Base-by-base conservation (phyloP, 2,797 vertebrate genomes). In the Aldrovandia affinis region DNA sequence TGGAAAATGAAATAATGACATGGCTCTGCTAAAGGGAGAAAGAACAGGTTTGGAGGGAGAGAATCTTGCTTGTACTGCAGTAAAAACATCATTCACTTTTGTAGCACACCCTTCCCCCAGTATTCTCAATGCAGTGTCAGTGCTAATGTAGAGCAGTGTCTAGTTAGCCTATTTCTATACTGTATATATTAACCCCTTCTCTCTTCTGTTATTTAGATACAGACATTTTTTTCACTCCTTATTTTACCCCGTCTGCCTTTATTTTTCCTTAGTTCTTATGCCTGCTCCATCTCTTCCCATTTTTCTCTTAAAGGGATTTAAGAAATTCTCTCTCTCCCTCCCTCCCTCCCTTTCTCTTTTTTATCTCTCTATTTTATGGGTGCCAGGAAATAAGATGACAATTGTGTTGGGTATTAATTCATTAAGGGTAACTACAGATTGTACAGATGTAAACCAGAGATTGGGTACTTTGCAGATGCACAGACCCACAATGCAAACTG, bases 51-150 rank as follows among this genome's bases (percentile, higher is more conserved):
- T 75, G 22, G 39, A 25, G 39, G 28, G 18, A 81, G 36, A 33
- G 28, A 39, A 61, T 81, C 54, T 39, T 28, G 39, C 0, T 91
- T 92, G 93, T 92, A 94, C 95, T 93, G 95, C 95, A 94, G 94
- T 92, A 91, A 91, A 94, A 94, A n/a, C n/a, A 92, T 90, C 92
- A 93, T 92, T 94, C 89, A 94, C 89, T 92, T 93, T 92, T 47
- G 57, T 57, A 50, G 28, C 73, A 22, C 52, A 47, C 55, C 82
- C 75, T 39, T 78, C 39, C 44, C 79, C 79, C 50, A 54, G 47
- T 36, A 18, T 79, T 79, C 28, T 33, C 77, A 79, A 44, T 52
- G 47, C 47, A 30, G 77, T 33, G n/a, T 79, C 47, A 54, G 50
- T 79, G 47, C 14, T 54, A 54, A 79, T 54, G 50, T 52, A 54